These are phyloP conservation scores for Lepeophtheirus nordmannii DNA, from an alignment of 2,888 invertebrate species.

Conservation along the genomic window DNA sequence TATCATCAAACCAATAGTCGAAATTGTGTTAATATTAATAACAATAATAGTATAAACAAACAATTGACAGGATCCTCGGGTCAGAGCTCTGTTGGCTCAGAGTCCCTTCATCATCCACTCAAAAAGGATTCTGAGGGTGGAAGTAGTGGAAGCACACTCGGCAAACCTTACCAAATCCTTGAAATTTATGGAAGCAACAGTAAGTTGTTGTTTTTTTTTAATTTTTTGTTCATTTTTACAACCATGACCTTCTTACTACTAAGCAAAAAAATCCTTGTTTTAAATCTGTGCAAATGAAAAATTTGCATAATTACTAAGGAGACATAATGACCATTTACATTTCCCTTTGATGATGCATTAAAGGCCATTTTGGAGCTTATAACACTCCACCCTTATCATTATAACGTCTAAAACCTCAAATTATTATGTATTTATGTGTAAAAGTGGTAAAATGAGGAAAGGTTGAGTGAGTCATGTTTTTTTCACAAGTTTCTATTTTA, in stretches of 20 bases:
- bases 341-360: too few species aligned
- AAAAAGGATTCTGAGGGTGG: constrained; percentile 4
- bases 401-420: too few species aligned
- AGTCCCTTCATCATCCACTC: background rate
- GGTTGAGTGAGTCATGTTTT: too few species aligned
- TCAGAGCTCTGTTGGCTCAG: constrained; percentile 7
- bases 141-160: background rate
- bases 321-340: too few species aligned
- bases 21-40: background rate
- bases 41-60: background rate
- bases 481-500: too few species aligned
- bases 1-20: background rate
- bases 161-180: constrained; percentile 11
- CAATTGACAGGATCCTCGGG: background rate
- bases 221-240: background rate
- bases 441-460: too few species aligned
- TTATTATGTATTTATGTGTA: too few species aligned
- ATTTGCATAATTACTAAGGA: too few species aligned
- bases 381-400: too few species aligned
- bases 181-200: constrained; percentile 1
- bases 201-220: background rate
- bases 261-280: too few species aligned
- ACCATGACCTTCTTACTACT: background rate
- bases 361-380: too few species aligned
- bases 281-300: too few species aligned